A percentile compares a stretch with the other conserved stretches of the same genome.
These are phyloP conservation scores for Pteria penguin DNA, from an alignment of 2,888 invertebrate genomes.

Conservation along the genomic window DNA sequence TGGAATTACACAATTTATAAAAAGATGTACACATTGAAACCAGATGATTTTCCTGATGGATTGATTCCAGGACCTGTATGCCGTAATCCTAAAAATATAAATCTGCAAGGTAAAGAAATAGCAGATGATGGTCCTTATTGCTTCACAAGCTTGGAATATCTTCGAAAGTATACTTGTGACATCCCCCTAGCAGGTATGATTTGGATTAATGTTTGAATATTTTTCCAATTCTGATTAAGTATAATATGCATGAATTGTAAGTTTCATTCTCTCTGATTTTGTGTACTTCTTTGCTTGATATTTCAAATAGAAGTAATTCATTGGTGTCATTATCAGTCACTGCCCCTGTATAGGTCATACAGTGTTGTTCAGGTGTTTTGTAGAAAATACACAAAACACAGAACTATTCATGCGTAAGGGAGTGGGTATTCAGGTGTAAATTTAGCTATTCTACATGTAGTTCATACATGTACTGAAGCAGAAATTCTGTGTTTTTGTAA, in stretches of 20 bases:
- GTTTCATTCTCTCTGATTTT: no score
- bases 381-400: no score
- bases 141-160: slow-evolving; percentile 13
- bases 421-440: no score
- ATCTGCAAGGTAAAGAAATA: slow-evolving; percentile 2
- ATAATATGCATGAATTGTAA: background rate
- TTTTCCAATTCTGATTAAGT: background rate
- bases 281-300: background rate
- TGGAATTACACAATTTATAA: slow-evolving; percentile 17
- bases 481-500: no score
- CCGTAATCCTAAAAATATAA: slow-evolving; percentile 44
- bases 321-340: background rate
- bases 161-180: slow-evolving; percentile 29
- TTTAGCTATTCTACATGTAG: no score
- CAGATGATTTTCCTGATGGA: slow-evolving; percentile 45
- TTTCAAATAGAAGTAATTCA: background rate
- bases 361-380: no score
- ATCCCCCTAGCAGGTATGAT: slow-evolving; percentile 34
- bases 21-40: background rate
- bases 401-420: no score
- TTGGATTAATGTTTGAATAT: background rate
- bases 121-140: slow-evolving; percentile 46
- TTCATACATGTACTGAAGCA: no score
- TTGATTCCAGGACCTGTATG: slow-evolving; percentile 54
- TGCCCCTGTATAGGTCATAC: no score